Conservation (phyloP, 2,113 vertebrate species). For the Rallus limicola region DNA sequence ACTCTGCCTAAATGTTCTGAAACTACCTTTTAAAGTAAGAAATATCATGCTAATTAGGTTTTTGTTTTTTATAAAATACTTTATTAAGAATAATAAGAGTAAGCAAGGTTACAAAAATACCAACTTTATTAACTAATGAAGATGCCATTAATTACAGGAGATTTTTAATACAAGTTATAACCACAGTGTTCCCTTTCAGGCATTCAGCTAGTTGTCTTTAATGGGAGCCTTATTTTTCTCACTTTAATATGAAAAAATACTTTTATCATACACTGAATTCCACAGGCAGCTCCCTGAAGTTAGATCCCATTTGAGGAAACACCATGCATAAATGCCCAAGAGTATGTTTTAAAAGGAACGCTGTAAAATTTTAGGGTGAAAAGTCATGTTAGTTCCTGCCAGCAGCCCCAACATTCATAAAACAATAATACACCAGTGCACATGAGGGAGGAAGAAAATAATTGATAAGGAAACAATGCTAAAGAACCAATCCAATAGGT, state of each 20-base stretch:
- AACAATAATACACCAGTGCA: slow-evolving; percentile 43
- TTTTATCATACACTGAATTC: slow-evolving; percentile 56
- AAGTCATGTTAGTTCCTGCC: slow-evolving; percentile 41
- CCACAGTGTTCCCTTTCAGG: slow-evolving; percentile 71
- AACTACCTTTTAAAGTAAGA: slow-evolving; percentile 19
- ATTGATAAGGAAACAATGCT: background rate
- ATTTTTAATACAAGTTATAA: slow-evolving; percentile 73
- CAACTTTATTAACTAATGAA: slow-evolving; percentile 69
- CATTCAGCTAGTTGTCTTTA: slow-evolving; percentile 31
- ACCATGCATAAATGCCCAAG: slow-evolving; percentile 44
- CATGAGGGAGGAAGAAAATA: background rate
- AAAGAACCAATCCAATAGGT: background rate
- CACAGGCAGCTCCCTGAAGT: slow-evolving; percentile 55
- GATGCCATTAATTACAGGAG: slow-evolving; percentile 75
- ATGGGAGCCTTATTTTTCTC: slow-evolving; percentile 58
- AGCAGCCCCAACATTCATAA: slow-evolving; percentile 49
- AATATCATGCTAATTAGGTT: slow-evolving; percentile 21
- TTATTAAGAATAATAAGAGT: slow-evolving; percentile 81
- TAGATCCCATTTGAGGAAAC: slow-evolving; percentile 22
- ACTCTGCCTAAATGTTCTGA: no score
- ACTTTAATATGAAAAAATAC: slow-evolving; percentile 63
- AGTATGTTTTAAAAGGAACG: slow-evolving; percentile 44
- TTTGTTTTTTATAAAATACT: slow-evolving; percentile 77
- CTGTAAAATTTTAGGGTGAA: slow-evolving; percentile 50
- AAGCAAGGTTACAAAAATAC: slow-evolving; percentile 84